phyloP scores from a whole-genome alignment of 2,797 vertebrate genomes.

The Myiotriccus ornatus region DNA sequence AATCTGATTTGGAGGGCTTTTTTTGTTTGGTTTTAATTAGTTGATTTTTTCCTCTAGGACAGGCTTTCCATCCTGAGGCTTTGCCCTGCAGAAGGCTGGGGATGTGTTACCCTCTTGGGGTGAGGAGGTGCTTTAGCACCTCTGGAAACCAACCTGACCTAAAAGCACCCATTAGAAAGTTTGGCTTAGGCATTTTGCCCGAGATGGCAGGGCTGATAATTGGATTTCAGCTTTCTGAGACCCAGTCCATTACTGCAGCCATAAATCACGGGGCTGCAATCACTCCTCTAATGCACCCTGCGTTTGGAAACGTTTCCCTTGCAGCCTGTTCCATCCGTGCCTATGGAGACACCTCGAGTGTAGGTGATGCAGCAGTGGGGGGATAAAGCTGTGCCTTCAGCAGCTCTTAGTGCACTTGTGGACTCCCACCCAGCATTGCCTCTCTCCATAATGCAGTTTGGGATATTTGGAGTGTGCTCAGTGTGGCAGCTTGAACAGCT shows the following conservation, averaged over 20 bases:
- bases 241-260: slow-evolving; percentile 17
- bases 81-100: not conserved
- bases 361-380: not conserved
- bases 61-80: not conserved
- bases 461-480: not conserved
- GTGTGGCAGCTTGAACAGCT: not conserved
- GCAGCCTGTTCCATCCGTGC: not conserved
- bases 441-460: not conserved
- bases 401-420: not conserved
- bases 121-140: not conserved
- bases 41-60: not conserved
- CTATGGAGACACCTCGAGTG: not conserved
- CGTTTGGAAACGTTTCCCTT: not conserved
- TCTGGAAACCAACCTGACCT: not conserved
- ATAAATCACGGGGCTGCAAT: not conserved
- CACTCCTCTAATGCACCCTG: slow-evolving; percentile 16
- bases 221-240: slow-evolving; percentile 13
- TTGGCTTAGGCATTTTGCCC: not conserved
- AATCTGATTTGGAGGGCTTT: not conserved
- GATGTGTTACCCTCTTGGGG: not conserved
- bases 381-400: not conserved
- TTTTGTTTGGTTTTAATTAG: rapidly evolving
- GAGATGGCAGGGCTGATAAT: slow-evolving; percentile 33
- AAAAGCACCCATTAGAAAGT: slow-evolving; percentile 20
- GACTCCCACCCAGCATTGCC: not conserved